Conservation (phyloP, 2,888 invertebrate genomes). For the Brachypalpus laphriformis region DNA sequence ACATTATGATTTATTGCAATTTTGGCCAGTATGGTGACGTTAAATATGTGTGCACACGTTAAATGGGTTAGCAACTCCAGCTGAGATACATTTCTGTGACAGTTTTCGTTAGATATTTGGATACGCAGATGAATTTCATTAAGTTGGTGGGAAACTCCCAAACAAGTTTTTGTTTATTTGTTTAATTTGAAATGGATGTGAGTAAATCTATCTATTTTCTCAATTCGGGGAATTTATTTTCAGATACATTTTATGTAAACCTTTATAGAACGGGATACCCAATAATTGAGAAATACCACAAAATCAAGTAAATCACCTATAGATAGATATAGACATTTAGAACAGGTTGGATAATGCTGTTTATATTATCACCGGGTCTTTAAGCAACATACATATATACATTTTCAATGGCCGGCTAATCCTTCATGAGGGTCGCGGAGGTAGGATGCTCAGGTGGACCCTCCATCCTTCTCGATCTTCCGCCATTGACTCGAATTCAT, state of each 20-base stretch:
- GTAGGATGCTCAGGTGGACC: no score
- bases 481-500: no score
- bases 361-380: no score
- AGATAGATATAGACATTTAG: no score
- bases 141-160: not conserved
- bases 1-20: constrained; percentile 31
- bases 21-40: not conserved
- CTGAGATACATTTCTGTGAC: not conserved
- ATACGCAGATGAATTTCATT: not conserved
- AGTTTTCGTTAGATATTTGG: not conserved
- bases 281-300: no score
- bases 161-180: not conserved
- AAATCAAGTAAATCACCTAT: no score
- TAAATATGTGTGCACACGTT: not conserved
- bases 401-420: no score
- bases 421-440: no score
- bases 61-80: not conserved
- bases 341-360: no score
- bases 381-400: no score
- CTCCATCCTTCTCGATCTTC: no score
- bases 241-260: no score
- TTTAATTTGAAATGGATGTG: not conserved
- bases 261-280: not conserved
- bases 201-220: not conserved
- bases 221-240: not conserved